Percentiles rank a stretch among this genome's conserved stretches.
Evolutionary conservation across 1,140 invertebrate genomes (phyloP).

Genomic region (Halesus radiatus): DNA sequence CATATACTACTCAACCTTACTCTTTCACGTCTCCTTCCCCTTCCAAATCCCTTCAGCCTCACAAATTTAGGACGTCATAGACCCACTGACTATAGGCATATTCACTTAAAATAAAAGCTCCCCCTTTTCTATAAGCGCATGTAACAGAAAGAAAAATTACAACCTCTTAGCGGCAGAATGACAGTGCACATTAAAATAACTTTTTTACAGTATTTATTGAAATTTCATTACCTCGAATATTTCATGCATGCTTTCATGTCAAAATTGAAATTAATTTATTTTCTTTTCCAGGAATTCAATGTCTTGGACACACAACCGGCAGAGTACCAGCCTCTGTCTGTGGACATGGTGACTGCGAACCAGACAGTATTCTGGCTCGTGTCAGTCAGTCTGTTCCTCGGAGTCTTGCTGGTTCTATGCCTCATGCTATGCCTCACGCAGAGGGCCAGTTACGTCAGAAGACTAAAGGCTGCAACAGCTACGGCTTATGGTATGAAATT

Average conservation of each 20-base stretch:
- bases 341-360: constrained; percentile 69
- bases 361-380: constrained; percentile 84
- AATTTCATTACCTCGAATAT: not conserved
- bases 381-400: constrained; percentile 83
- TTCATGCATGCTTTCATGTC: too few species aligned
- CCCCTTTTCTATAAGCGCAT: too few species aligned
- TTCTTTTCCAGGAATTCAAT: constrained; percentile 79
- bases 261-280: too few species aligned
- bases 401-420: constrained; percentile 82
- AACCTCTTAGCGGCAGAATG: too few species aligned
- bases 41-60: too few species aligned
- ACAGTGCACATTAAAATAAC: too few species aligned
- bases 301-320: constrained; percentile 90
- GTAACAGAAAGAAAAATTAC: too few species aligned
- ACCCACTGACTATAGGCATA: too few species aligned
- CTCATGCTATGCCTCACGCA: constrained; percentile 87
- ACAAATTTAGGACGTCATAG: too few species aligned
- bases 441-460: constrained; percentile 84
- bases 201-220: not conserved
- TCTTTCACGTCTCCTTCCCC: too few species aligned
- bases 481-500: constrained; percentile 84
- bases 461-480: constrained; percentile 94
- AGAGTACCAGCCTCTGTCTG: constrained; percentile 73
- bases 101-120: too few species aligned
- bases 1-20: too few species aligned